Base-by-base conservation (phyloP, 1,140 invertebrate species). In the Drosophila seguyi region DNA sequence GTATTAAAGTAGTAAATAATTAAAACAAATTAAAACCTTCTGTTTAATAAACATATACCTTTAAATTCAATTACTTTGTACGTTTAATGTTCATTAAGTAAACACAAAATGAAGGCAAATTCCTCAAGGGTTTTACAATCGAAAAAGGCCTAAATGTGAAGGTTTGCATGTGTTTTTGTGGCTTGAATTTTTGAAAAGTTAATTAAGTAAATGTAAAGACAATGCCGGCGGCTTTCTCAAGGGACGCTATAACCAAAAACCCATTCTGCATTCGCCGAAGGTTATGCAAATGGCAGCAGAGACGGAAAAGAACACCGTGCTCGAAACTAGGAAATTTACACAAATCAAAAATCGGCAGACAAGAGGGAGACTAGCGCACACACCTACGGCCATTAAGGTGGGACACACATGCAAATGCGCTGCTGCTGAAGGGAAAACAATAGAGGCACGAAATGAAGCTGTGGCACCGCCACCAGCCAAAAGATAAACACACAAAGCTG, bases 241-340 rank as follows among this genome's bases (percentile, higher is more conserved):
- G 48, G 36, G 52, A 44, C 31, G 18, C 14, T 5, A n/a, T 34
- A 29, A 56, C 34, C 18, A 39, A 55, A 56, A 50, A 41, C 6
- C 22, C 18, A 68, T 56, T 68, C 41, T 76, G 74, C 39, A 73
- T 29, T 34, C 7, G 31, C 38, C 42, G 75, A 86, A 86, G 82
- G 82, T 87, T 86, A 87, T 61, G 65, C 75, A 82, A 82, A 86
- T 74, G 65, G 52, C 47, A 61, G 59, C 66, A n/a, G n/a, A 36
- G 50, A 8, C 13, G 50, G 11, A 8, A 58, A 22, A 86, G 82
- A 63, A 82, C 80, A 52, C 71, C 66, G 56, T 60, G 69, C 39
- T 80, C 62, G 45, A 79, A 72, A 87, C 44, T 72, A 87, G 82
- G 83, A 87, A 87, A 88, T 63, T 83, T 83, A 88, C 83, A 87